Percentiles rank a stretch among this genome's conserved stretches.
These are phyloP conservation scores for Seira musarum DNA, from an alignment of 2,888 invertebrate species.

Conservation along the genomic window DNA sequence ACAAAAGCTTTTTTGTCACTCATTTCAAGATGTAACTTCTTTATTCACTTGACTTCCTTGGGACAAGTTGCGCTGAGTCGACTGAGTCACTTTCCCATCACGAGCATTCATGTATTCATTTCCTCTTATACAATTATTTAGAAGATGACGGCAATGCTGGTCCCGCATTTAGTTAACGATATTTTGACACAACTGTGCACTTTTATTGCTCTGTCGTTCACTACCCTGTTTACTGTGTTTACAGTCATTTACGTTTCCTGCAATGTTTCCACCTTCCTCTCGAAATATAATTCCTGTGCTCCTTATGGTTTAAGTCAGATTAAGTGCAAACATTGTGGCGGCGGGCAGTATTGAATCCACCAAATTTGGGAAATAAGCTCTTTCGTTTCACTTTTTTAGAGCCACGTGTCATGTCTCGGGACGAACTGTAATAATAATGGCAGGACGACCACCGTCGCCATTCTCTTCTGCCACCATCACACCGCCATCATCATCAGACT, in stretches of 20 bases:
- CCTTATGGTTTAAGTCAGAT: neutral
- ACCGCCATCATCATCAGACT: no score
- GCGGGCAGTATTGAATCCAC: neutral
- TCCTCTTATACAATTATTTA: no score
- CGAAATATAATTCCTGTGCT: neutral
- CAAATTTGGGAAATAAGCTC: no score
- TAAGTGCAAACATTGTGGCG: neutral
- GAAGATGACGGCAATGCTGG: neutral
- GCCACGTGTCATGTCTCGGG: no score
- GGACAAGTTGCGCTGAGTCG: neutral
- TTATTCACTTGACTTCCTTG: neutral
- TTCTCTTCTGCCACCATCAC: no score
- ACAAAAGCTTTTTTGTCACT: neutral
- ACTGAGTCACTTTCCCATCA: neutral
- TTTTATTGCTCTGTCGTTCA: neutral
- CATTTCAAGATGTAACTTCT: neutral
- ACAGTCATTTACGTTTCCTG: no score
- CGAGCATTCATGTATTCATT: neutral
- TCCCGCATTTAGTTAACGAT: neutral
- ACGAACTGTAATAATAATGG: no score
- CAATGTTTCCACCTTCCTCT: neutral
- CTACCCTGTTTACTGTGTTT: neutral
- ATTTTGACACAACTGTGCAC: neutral
- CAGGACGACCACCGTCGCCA: no score
- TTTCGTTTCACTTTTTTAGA: no score